Evolutionary conservation across 2,113 vertebrate species (phyloP).

Genomic region (Tringa solitaria): DNA sequence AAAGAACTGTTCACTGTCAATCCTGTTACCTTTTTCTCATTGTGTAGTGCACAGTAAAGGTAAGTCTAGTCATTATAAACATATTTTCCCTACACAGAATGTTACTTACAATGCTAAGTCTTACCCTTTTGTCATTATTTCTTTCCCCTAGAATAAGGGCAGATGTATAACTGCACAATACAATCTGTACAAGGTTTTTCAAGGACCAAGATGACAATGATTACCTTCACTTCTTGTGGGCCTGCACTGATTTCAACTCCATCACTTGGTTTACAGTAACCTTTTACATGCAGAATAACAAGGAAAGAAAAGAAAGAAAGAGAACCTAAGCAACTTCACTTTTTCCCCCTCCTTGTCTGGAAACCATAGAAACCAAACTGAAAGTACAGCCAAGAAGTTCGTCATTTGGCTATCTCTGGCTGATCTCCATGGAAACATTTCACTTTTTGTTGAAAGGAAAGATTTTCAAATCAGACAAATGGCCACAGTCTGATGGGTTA

Average conservation of each 20-base stretch:
- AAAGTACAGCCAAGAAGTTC: slow-evolving; percentile 80
- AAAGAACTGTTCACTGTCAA: neutral
- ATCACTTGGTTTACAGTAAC: slow-evolving; percentile 51
- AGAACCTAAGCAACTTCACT: slow-evolving; percentile 61
- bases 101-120: neutral
- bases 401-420: slow-evolving; percentile 82
- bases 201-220: neutral
- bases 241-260: slow-evolving; percentile 26
- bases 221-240: neutral
- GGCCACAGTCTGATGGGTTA: slow-evolving; percentile 54
- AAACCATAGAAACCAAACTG: slow-evolving; percentile 82
- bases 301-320: neutral
- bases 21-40: neutral
- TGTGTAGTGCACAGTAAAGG: neutral
- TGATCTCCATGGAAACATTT: slow-evolving; percentile 85
- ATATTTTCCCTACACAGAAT: neutral
- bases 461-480: slow-evolving; percentile 69
- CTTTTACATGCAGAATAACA: slow-evolving; percentile 45
- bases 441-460: slow-evolving; percentile 71
- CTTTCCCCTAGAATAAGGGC: neutral
- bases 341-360: slow-evolving; percentile 63
- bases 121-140: neutral
- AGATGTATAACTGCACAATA: neutral
- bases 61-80: neutral
- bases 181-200: neutral